Percentiles rank a stretch among this genome's conserved stretches.
These are phyloP conservation scores for Meriones psammophilus DNA, from an alignment of 2,797 vertebrate genomes.

Conservation along the genomic window DNA sequence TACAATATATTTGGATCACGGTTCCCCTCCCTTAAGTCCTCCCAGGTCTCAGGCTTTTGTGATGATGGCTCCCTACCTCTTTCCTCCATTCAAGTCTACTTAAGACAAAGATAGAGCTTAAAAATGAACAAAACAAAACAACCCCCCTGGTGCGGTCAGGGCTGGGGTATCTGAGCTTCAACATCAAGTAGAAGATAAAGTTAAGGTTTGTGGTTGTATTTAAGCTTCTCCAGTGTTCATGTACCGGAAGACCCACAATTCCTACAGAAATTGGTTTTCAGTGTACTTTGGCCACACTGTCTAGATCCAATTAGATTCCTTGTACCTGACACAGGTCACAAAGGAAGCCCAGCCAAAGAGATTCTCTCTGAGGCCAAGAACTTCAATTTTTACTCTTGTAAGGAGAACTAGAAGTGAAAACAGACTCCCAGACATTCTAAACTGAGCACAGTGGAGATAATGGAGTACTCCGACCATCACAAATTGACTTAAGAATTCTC, in stretches of 20 bases:
- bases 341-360: neutral
- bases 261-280: neutral
- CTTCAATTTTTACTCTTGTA: neutral
- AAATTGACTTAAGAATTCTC: conserved; percentile 45
- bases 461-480: no score
- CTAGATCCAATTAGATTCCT: neutral
- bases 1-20: neutral
- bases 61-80: neutral
- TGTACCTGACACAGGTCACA: neutral
- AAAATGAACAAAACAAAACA: neutral
- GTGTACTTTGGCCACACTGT: neutral
- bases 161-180: neutral
- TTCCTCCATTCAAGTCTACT: conserved; percentile 7
- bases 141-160: neutral
- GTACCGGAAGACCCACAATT: neutral
- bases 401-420: conserved; percentile 44
- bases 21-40: neutral
- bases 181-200: neutral
- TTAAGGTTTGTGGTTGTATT: neutral
- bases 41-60: neutral
- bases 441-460: neutral
- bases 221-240: neutral
- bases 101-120: neutral
- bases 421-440: neutral
- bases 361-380: neutral